Percentiles rank a stretch among this genome's conserved stretches.
phyloP scores from a whole-genome alignment of 2,888 invertebrate genomes.

The Drosophila sordidula region DNA sequence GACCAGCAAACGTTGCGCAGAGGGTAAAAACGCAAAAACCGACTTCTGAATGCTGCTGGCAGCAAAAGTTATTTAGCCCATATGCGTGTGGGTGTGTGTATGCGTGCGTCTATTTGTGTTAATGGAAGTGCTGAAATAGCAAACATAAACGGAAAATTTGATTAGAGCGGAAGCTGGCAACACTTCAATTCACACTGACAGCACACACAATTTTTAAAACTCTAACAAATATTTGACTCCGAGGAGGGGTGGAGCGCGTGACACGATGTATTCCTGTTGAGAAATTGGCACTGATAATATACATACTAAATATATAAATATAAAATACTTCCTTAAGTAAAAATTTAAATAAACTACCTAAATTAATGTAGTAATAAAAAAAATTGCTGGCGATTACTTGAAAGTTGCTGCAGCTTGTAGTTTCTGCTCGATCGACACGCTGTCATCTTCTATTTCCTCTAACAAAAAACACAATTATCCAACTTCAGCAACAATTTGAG shows the following conservation, averaged over 20 bases:
- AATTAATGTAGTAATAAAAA: too few relatives aligned
- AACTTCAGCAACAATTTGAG: background rate
- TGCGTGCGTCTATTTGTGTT: constrained; percentile 15
- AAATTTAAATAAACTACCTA: too few relatives aligned
- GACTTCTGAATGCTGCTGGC: constrained; percentile 37
- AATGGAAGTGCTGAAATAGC: constrained; percentile 56
- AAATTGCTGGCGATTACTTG: too few relatives aligned
- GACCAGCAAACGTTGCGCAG: constrained; percentile 30
- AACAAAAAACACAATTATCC: background rate
- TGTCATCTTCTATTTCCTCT: background rate
- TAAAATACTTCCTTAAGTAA: too few relatives aligned
- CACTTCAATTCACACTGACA: constrained; percentile 28
- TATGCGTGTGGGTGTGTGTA: constrained; percentile 1
- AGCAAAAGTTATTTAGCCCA: constrained; percentile 64
- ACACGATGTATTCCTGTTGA: background rate
- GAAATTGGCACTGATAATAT: background rate
- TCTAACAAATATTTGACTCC: constrained; percentile 8
- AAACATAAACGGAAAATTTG: constrained; percentile 51
- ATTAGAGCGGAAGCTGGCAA: constrained; percentile 25
- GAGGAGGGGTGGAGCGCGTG: background rate
- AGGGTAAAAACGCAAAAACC: constrained; percentile 47
- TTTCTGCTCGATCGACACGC: background rate
- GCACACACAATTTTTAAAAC: constrained; percentile 23
- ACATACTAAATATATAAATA: too few relatives aligned
- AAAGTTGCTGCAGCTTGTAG: too few relatives aligned